Conservation (phyloP, 2,888 invertebrate genomes). For the Tinea pellionella region DNA sequence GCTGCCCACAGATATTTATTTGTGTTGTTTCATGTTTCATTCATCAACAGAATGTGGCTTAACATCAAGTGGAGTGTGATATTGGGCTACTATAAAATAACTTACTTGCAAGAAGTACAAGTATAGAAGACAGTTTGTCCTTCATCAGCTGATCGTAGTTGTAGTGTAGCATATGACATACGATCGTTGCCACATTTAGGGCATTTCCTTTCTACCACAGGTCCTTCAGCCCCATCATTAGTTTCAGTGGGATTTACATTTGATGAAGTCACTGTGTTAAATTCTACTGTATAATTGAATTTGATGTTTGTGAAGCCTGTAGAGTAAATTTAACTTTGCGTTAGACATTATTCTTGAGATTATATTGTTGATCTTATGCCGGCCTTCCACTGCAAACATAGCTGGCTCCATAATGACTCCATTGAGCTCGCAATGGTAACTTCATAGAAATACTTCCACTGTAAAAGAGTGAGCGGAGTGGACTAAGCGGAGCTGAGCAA, state of each 20-base stretch:
- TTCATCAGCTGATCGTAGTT: conserved; percentile 97
- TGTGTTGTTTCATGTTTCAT: no score
- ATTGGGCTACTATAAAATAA: conserved; percentile 20
- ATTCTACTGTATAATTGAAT: conserved; percentile 77
- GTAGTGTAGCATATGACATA: conserved; percentile 96
- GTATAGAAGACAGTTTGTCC: conserved; percentile 99
- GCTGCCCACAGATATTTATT: no score
- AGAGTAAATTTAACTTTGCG: conserved; percentile 21
- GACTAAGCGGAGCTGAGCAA: no score
- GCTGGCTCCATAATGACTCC: no score
- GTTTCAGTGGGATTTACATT: conserved; percentile 40
- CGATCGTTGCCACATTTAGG: conserved; percentile 89
- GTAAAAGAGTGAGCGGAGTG: no score
- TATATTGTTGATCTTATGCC: no score
- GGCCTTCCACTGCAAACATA: no score
- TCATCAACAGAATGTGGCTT: no score
- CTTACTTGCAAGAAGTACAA: conserved; percentile 92
- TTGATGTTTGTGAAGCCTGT: conserved; percentile 75
- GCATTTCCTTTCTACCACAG: conserved; percentile 84
- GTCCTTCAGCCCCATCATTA: conserved; percentile 74
- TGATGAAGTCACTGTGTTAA: conserved; percentile 69
- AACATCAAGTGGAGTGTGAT: no score
- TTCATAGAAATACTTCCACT: no score
- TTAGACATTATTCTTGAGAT: no score
- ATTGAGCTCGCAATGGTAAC: no score